Conservation (phyloP, 2,888 invertebrate species). For the Reticulitermes lucifugus region DNA sequence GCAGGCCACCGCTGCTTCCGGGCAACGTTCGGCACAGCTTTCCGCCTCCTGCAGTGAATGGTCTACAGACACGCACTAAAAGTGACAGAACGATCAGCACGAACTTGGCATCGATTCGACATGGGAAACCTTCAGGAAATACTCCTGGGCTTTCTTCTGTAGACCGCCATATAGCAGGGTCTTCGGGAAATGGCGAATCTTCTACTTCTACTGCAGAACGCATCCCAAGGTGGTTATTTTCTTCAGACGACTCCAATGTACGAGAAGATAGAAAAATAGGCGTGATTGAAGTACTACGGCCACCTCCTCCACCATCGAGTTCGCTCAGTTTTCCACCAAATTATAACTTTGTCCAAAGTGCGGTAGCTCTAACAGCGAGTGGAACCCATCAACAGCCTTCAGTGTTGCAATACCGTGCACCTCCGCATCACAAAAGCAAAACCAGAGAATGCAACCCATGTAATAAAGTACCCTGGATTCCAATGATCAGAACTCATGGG, state of each 20-base stretch:
- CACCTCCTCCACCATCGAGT: background rate
- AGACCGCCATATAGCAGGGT: background rate
- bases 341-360: slow-evolving; percentile 47
- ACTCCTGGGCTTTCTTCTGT: background rate
- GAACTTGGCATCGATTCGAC: too few relatives aligned
- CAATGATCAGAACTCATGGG: slow-evolving; percentile 34
- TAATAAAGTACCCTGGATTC: slow-evolving; percentile 85
- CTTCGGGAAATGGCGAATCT: background rate
- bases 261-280: background rate
- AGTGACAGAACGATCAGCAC: too few relatives aligned
- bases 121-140: background rate
- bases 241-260: slow-evolving; percentile 12
- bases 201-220: slow-evolving; percentile 11
- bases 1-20: background rate
- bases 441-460: slow-evolving; percentile 80
- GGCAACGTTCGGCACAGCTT: background rate
- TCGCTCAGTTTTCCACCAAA: background rate
- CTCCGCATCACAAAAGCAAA: slow-evolving; percentile 55
- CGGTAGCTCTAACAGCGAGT: slow-evolving; percentile 31
- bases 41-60: background rate
- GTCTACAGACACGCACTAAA: background rate
- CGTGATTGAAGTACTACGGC: background rate
- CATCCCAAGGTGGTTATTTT: slow-evolving; percentile 44
- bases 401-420: slow-evolving; percentile 48
- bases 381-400: slow-evolving; percentile 36